phyloP scores from a whole-genome alignment of 2,888 invertebrate genomes.

The Catocala sponsa region DNA sequence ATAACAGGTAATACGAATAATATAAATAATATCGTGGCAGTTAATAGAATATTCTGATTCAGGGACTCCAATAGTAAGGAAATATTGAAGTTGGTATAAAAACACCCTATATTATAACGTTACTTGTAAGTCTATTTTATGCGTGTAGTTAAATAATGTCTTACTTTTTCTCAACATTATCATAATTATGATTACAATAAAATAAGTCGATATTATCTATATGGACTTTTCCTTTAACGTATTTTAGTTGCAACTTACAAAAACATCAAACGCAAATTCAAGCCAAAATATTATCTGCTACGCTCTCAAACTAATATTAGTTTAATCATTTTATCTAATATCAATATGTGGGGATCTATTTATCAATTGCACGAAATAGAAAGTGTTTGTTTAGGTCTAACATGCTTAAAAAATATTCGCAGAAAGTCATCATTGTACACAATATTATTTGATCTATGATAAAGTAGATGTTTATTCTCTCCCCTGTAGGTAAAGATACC shows the following conservation, averaged over 20 bases:
- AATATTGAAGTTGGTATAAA: too few species aligned
- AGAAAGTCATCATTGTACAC: constrained; percentile 68
- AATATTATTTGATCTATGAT: constrained; percentile 55
- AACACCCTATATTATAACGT: too few species aligned
- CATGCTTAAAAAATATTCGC: constrained; percentile 56
- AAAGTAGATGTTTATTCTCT: constrained; percentile 44
- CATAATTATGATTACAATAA: too few species aligned
- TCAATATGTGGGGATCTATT: constrained; percentile 20
- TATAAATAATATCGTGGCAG: too few species aligned
- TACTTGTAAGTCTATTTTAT: too few species aligned
- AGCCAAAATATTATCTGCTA: not conserved
- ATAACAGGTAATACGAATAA: too few species aligned
- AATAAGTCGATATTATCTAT: too few species aligned
- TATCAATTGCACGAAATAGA: constrained; percentile 20
- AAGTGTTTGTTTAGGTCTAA: constrained; percentile 65
- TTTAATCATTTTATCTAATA: constrained; percentile 19
- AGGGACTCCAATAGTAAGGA: too few species aligned
- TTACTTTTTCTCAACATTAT: too few species aligned
- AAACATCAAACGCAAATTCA: not conserved
- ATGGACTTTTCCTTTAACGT: too few species aligned
- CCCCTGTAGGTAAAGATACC: constrained; percentile 23
- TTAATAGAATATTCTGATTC: too few species aligned
- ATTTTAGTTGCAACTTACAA: not conserved
- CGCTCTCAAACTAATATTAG: not conserved
- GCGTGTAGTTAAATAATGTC: too few species aligned